These are phyloP conservation scores for Ia io DNA, from an alignment of 2,113 vertebrate species.

Conservation along the genomic window DNA sequence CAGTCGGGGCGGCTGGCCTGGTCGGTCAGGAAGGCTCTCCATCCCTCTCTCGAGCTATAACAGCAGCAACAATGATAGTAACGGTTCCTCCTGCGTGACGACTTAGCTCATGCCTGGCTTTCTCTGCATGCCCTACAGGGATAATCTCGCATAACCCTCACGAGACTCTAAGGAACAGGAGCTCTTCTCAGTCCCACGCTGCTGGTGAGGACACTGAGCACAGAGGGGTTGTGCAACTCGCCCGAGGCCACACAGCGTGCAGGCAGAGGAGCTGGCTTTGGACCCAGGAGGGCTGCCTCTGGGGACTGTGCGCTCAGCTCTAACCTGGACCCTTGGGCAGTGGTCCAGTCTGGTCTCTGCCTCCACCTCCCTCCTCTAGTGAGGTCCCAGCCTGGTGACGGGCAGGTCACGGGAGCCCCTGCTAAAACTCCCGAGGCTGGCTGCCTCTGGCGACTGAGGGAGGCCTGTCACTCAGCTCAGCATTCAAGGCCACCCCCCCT, in stretches of 20 bases:
- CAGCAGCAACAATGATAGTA: accelerated
- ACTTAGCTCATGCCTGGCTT: accelerated
- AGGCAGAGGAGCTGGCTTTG: background rate
- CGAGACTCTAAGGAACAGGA: accelerated
- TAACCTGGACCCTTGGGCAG: background rate
- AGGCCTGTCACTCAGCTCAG: background rate
- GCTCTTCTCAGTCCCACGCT: background rate
- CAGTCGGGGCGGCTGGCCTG: background rate
- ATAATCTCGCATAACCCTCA: background rate
- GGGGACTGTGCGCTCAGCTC: background rate
- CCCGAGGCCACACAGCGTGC: background rate
- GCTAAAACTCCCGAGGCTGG: accelerated
- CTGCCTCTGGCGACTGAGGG: background rate
- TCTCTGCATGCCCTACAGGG: accelerated
- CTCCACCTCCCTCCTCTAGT: background rate
- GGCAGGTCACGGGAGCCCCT: background rate
- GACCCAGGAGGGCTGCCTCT: background rate
- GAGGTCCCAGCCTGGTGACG: background rate
- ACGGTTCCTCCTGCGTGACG: accelerated
- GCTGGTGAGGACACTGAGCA: background rate
- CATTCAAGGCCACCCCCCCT: background rate
- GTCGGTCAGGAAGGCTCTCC: background rate
- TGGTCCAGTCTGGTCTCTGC: background rate
- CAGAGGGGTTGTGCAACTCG: background rate
- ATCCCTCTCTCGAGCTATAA: too few relatives aligned